Evolutionary conservation across 2,888 invertebrate genomes (phyloP), one percentile per base, ranked within the genome.

Genomic region (Holacanthella duospinosa): DNA sequence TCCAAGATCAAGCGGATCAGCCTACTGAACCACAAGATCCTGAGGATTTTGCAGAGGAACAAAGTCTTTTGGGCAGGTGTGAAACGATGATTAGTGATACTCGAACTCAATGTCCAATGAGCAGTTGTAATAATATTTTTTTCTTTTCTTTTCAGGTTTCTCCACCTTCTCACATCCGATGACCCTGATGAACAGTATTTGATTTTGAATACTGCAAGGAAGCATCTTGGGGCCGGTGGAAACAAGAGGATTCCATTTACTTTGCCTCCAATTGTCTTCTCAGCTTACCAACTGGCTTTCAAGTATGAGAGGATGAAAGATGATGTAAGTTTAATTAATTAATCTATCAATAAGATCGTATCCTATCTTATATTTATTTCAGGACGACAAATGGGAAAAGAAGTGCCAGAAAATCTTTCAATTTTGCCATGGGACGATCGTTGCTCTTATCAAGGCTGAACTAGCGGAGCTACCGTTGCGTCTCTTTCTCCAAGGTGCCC

Each of bases 381-480:
- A 89, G 85, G 96, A 97, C 77, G 91, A 91, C 61, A 90, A 93
- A 81, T 99, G 97, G 96, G 92, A 95, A 78, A 95, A 93, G 78
- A 97, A 99, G 77, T 93, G 96, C 74, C 89, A 91, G 77, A 97
- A 96, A 79, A 94, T 99, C 70, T 93, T 99, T 80, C 93, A 96
- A 79, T 97, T 96, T 77, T 96, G 94, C 75, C 95, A 95, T 77
- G 89, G 92, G 74, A 96, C 95, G 0, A 93, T 99, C 74, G 88
- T 87, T 27, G 90, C 91, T 64, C 80, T 99, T 59, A 92, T 94
- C 60, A 96, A 97, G 77, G 94, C 93, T 0, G 97, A 97, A 76
- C 80, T 93, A 55, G 89, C 95, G 0, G 97, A 99, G 76, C 78
- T 99, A 62, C 93, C 97, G 0, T 80, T 99, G 48, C 83, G 97